Base-by-base conservation (phyloP, 2,888 invertebrate species). In the Monoplex corrugatus region DNA sequence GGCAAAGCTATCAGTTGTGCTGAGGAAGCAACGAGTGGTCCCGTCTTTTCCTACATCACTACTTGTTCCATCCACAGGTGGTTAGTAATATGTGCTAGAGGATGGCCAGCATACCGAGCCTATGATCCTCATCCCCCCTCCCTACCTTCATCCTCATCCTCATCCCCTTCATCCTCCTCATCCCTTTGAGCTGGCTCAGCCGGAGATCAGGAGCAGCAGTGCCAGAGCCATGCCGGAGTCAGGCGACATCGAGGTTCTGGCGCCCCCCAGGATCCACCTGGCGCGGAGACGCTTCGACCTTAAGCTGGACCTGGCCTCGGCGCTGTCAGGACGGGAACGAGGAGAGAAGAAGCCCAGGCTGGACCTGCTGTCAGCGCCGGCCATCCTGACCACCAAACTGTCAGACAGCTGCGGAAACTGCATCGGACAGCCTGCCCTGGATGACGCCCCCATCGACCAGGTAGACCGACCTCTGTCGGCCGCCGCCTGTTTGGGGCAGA, bases 191-290 rank as follows among this genome's bases (percentile, higher is more conserved):
- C 89, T 89, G 89, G 89, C 63, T 86, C 84, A 23, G 13, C 40
- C 83, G 35, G 50, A 19, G 50, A 38, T 35, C 40, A 6, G 35
- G 3, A 35, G 84, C 50, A 57, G 86, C 72, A 80, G 57, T 82
- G 38, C 32, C 63, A 82, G 45, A 50, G 86, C 57, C 72, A 95
- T 95, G 95, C 95, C 95, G 89, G 95, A 94, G 89, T 93, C 93
- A 13, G 94, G 94, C 63, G 94, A 94, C 86, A 90, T 95, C 35
- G 94, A 94, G 87, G 92, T 95, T 43, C 89, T 94, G 57, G 92
- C 91, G 87, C 94, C 94, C 35, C 90, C 92, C 72, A 89, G 91
- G n/a, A 83, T 92, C 89, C 88, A 90, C 87, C 91, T 91, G 86
- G 72, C 75, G 68, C 91, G 93, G 3, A 88, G 93, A 16, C 91